These are phyloP conservation scores for Dipus sagitta DNA, from an alignment of 2,797 vertebrate genomes.

Conservation along the genomic window DNA sequence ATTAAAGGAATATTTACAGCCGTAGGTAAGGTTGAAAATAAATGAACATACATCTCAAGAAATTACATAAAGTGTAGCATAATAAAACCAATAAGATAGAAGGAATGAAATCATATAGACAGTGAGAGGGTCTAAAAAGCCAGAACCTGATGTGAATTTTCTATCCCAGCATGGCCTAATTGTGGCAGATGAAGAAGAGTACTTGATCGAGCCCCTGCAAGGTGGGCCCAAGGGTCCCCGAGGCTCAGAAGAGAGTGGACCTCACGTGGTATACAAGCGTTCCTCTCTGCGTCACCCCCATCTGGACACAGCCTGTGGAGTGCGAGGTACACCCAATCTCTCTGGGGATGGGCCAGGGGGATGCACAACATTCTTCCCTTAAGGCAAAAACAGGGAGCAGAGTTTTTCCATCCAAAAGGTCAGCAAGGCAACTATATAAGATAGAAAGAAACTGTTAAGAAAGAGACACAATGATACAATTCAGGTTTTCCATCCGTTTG, in stretches of 20 bases:
- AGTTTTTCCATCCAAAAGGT: neutral
- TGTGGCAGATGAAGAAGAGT: constrained; percentile 96
- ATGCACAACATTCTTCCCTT: neutral
- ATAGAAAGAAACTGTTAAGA: neutral
- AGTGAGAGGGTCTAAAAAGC: neutral
- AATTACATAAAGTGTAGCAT: neutral
- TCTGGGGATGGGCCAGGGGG: neutral
- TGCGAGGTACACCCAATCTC: constrained; percentile 91
- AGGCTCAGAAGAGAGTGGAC: constrained; percentile 92
- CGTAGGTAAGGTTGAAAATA: neutral
- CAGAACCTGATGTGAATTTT: neutral
- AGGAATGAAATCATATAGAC: neutral
- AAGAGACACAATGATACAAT: neutral
- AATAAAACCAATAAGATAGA: neutral
- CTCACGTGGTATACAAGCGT: constrained; percentile 98
- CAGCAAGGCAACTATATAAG: neutral
- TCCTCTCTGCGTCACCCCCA: constrained; percentile 97
- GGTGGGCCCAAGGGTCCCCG: constrained; percentile 89
- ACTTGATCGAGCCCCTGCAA: constrained; percentile 97
- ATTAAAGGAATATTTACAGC: constrained; percentile 21
- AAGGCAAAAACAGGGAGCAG: neutral
- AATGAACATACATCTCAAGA: neutral
- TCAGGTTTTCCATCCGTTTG: neutral
- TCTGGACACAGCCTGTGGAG: constrained; percentile 97
- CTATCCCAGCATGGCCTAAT: constrained; percentile 95